Percentiles rank a stretch among this genome's conserved stretches.
Evolutionary conservation across 2,113 vertebrate genomes (phyloP).

Genomic region (Picathartes gymnocephalus): DNA sequence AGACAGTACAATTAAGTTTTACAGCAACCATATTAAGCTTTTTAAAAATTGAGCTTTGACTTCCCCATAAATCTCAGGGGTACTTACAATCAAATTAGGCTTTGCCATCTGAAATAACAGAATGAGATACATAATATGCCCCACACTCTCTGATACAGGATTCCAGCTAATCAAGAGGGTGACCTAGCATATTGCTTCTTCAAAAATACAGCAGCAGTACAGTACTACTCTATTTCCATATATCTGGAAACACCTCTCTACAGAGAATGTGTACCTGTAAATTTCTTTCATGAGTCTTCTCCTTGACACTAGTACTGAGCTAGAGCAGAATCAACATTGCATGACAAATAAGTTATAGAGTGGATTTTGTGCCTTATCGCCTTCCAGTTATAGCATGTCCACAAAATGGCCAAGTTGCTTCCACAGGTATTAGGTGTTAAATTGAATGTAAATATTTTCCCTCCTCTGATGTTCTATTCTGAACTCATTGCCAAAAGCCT

Average conservation of each 20-base stretch:
- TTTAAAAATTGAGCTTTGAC: constrained; percentile 28
- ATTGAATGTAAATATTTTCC: neutral
- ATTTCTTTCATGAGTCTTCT: neutral
- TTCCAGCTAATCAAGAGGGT: neutral
- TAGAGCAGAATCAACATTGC: neutral
- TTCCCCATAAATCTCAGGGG: constrained; percentile 29
- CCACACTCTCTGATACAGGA: neutral
- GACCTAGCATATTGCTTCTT: neutral
- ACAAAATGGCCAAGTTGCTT: neutral
- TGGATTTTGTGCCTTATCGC: neutral
- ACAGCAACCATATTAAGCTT: constrained; percentile 47
- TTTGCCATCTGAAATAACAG: constrained; percentile 36
- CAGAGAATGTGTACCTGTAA: neutral
- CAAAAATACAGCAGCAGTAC: neutral
- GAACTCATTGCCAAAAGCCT: neutral
- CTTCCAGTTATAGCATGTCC: neutral
- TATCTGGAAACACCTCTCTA: neutral
- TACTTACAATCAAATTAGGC: constrained; percentile 38
- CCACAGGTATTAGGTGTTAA: neutral
- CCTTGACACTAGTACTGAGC: neutral
- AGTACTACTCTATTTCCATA: neutral
- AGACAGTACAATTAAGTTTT: constrained; percentile 52
- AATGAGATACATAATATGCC: neutral
- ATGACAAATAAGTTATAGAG: neutral
- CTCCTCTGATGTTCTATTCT: neutral